Evolutionary conservation across 2,797 vertebrate species (phyloP), one percentile per base, ranked within the genome.

Genomic region (Hozukius guyotensis): DNA sequence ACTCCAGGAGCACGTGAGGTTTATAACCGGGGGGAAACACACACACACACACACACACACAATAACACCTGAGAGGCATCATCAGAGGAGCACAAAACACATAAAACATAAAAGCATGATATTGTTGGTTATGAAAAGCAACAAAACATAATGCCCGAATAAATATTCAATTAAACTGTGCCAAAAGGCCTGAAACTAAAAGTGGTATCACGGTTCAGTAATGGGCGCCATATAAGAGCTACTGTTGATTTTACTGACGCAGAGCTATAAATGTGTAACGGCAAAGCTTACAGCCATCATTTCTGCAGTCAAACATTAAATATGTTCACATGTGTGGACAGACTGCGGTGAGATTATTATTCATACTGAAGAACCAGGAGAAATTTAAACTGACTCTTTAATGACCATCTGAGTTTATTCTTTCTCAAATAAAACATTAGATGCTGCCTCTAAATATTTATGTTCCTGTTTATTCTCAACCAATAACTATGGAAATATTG

Each of bases 291-390:
- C 61, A 67, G 16, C 9, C 22, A 77, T 42, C 25, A n/a, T 59
- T 77, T 72, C 25, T 78, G 38, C 66, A 77, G 88, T 94, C 77
- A 91, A 91, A 86, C 88, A 93, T 94, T 90, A 91, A 85, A 85
- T 75, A 79, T 75, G 52, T 32, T 66, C 75, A 60, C 71, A 75
- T 56, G 36, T 57, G 38, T 38, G 13, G 9, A 59, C 22, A 55
- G 34, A 55, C 68, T 66, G 52, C 68, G 11, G 18, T 38, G 69
- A 76, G 12, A 79, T 73, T 74, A 38, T 71, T 82, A 38, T 65
- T 82, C 34, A 61, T 25, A 31, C 34, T 20, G 22, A 49, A 7
- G 22, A 79, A 60, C 29, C 32, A 68, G 3, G 32, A 36, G 10
- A 52, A 32, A 25, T 70, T 55, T 53, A 27, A 31, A 22, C 31